These are phyloP conservation scores for Lepidochitona cinerea DNA, from an alignment of 2,888 invertebrate species.

Conservation along the genomic window DNA sequence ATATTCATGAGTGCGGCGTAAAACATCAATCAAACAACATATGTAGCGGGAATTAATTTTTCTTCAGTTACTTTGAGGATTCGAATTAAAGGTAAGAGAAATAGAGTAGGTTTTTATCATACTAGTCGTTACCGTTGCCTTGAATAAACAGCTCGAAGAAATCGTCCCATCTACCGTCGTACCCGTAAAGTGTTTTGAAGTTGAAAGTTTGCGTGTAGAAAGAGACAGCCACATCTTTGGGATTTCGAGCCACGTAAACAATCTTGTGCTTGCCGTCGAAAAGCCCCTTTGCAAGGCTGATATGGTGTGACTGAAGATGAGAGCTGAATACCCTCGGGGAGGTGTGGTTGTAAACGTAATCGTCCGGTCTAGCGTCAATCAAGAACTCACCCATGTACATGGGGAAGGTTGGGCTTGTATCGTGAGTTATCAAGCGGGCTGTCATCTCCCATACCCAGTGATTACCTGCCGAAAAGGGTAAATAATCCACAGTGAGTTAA, in stretches of 20 bases:
- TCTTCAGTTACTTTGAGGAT: no score
- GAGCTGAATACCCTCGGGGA: slow-evolving; percentile 36
- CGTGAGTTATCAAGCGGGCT: background rate
- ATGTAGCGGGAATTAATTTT: no score
- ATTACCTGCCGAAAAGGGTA: background rate
- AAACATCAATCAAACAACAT: no score
- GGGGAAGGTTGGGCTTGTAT: background rate
- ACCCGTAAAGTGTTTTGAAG: background rate
- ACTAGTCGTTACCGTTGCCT: no score
- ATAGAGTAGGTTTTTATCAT: no score
- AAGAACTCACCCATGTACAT: slow-evolving; percentile 15
- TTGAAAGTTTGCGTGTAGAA: slow-evolving; percentile 20
- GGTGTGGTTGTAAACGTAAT: slow-evolving; percentile 16
- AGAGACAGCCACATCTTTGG: slow-evolving; percentile 32
- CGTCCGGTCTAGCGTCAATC: slow-evolving; percentile 23
- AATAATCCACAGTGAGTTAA: no score
- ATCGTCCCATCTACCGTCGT: slow-evolving; percentile 7
- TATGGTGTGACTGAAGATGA: slow-evolving; percentile 28
- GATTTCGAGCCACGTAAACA: slow-evolving; percentile 25
- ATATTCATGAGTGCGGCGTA: no score
- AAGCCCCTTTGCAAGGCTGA: slow-evolving; percentile 19
- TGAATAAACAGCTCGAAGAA: slow-evolving; percentile 10
- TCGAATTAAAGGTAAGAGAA: no score
- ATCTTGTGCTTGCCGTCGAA: slow-evolving; percentile 21
- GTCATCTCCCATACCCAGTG: background rate